Conservation (phyloP, 2,113 vertebrate species). For the Chascanopsetta lugubris region DNA sequence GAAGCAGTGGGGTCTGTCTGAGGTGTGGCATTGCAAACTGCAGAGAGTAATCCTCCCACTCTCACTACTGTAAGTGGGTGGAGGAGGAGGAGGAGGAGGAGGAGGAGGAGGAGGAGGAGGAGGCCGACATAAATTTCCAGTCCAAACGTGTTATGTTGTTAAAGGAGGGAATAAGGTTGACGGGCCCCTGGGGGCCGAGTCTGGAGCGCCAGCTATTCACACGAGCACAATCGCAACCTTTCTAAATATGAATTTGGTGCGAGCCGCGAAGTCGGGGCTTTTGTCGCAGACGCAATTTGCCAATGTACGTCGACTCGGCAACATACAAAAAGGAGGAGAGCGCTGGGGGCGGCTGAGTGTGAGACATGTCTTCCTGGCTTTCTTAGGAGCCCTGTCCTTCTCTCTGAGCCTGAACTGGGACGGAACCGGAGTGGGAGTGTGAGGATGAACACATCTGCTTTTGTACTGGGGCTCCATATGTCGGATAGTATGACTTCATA, state of each 20-base stretch:
- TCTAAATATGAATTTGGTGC: slow-evolving; percentile 65
- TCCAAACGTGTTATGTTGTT: slow-evolving; percentile 54
- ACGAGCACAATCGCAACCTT: slow-evolving; percentile 64
- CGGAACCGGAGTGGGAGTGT: not conserved
- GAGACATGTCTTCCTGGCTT: slow-evolving; percentile 43
- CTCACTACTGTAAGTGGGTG: slow-evolving; percentile 28
- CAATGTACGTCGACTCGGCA: slow-evolving; percentile 24
- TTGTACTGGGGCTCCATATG: not conserved
- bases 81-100: slow-evolving; percentile 17
- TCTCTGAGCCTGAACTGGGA: slow-evolving; percentile 17
- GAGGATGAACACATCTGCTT: slow-evolving; percentile 4
- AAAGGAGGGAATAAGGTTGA: slow-evolving; percentile 60
- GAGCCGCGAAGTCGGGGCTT: slow-evolving; percentile 52
- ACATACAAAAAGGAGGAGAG: slow-evolving; percentile 46
- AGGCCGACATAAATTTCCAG: slow-evolving; percentile 50
- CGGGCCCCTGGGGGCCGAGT: slow-evolving; percentile 54
- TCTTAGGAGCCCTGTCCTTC: slow-evolving; percentile 39
- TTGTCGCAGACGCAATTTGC: slow-evolving; percentile 66
- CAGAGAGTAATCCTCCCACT: slow-evolving; percentile 38
- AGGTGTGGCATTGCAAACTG: slow-evolving; percentile 36
- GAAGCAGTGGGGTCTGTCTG: slow-evolving; percentile 42
- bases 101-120: slow-evolving; percentile 16
- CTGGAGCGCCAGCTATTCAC: slow-evolving; percentile 59
- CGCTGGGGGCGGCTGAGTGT: slow-evolving; percentile 31
- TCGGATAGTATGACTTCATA: not conserved